Evolutionary conservation across 53 echinoderm and acorn worm species (phyloP).

Genomic region (Mesocentrotus franciscanus): DNA sequence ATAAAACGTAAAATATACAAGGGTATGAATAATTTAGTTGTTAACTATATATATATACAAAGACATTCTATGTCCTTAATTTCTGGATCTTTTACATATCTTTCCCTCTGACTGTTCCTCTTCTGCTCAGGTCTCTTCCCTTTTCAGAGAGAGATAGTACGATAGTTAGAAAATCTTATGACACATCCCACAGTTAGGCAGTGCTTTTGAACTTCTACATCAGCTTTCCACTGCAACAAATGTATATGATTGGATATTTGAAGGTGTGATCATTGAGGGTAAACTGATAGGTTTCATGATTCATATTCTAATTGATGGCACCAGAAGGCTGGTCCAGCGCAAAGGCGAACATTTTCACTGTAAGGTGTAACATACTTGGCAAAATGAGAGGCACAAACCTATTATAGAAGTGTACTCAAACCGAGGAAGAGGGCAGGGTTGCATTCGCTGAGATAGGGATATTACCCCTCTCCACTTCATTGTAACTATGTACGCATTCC

Average conservation of each 20-base stretch:
- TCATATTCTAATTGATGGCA: neutral
- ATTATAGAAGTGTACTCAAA: neutral
- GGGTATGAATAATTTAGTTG: no score
- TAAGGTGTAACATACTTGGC: no score
- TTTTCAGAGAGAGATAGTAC: no score
- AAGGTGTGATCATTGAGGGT: neutral
- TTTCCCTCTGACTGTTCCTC: neutral
- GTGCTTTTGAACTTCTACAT: neutral
- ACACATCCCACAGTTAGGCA: no score
- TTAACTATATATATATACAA: no score
- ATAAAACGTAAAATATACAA: no score
- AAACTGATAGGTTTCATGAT: neutral
- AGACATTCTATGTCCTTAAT: no score
- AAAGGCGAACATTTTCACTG: neutral
- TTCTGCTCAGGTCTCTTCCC: neutral
- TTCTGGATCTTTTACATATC: no score
- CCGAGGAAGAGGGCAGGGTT: neutral
- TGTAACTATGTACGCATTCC: neutral
- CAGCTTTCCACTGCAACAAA: neutral
- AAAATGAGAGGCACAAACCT: neutral
- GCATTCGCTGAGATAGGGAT: neutral
- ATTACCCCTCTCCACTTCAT: neutral
- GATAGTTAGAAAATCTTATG: no score
- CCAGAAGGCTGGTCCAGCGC: neutral
- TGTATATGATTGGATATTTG: neutral